A percentile compares a stretch with the other conserved stretches of the same genome.
Conservation (phyloP, 2,888 invertebrate genomes). For the Cryptus armator region DNA sequence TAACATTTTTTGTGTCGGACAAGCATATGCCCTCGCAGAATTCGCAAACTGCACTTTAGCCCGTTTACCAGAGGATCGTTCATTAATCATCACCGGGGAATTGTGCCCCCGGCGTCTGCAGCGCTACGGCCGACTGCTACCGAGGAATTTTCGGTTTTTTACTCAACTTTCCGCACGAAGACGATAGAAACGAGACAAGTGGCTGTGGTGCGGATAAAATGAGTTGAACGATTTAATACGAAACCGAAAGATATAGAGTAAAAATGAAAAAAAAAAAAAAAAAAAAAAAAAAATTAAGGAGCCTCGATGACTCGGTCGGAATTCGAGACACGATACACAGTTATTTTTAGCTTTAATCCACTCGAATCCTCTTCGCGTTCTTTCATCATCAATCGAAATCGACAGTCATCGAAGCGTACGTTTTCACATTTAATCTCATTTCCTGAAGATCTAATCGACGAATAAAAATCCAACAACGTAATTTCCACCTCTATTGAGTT, state of each 20-base stretch:
- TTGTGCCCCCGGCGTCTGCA: slow-evolving; percentile 48
- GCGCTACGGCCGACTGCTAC: slow-evolving; percentile 48
- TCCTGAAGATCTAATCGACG: background rate
- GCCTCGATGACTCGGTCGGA: background rate
- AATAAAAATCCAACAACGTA: background rate
- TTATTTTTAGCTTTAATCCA: background rate
- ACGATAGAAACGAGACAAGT: background rate
- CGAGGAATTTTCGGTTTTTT: slow-evolving; percentile 59
- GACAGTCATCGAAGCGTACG: background rate
- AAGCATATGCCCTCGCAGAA: background rate
- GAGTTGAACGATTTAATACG: background rate
- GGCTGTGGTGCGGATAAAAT: background rate
- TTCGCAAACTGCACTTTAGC: slow-evolving; percentile 35
- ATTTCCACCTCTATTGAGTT: background rate
- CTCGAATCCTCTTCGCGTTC: background rate
- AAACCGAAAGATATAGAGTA: background rate
- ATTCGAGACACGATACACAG: background rate
- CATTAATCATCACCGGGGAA: slow-evolving; percentile 53
- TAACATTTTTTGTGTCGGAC: background rate
- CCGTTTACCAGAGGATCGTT: slow-evolving; percentile 43
- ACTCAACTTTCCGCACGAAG: slow-evolving; percentile 22
- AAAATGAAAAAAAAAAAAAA: background rate
- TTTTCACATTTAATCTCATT: slow-evolving; percentile 15
- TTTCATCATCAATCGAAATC: background rate
- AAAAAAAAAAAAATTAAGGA: background rate